Evolutionary conservation across 1,140 invertebrate species (phyloP).

Genomic region (Varroa destructor): DNA sequence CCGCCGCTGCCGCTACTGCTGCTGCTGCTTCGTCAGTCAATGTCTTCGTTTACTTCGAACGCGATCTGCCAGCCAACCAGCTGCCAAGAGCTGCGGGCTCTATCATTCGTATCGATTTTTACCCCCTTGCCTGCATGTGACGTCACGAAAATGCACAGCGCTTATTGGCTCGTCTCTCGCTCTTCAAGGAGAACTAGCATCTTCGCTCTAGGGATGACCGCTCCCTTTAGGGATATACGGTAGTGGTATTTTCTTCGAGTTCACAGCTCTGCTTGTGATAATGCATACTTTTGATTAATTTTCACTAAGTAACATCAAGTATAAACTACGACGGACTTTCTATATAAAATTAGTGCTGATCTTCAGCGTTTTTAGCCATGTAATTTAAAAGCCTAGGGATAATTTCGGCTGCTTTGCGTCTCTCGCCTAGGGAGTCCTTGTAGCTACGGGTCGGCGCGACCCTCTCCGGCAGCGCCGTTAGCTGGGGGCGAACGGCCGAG

Average conservation of each 20-base stretch:
- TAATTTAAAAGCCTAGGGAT: neutral
- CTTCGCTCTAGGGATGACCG: constrained; percentile 24
- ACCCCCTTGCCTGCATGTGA: neutral
- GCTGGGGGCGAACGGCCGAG: constrained; percentile 21
- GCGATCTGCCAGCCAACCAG: too few relatives aligned
- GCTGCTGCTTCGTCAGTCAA: too few relatives aligned
- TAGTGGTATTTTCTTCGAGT: neutral
- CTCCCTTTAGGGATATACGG: constrained; percentile 18
- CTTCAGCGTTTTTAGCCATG: neutral
- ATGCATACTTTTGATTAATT: neutral
- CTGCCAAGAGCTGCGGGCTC: too few relatives aligned
- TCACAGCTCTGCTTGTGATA: too few relatives aligned
- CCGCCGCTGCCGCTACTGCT: too few relatives aligned
- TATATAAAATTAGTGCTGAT: neutral
- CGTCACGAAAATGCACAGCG: constrained; percentile 1
- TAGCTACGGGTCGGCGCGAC: neutral
- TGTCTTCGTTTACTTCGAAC: too few relatives aligned
- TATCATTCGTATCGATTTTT: too few relatives aligned
- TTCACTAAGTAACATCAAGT: neutral
- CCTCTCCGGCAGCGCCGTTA: constrained; percentile 28
- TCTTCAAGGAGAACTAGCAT: neutral
- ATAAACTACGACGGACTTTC: neutral
- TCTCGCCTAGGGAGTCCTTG: constrained; percentile 2
- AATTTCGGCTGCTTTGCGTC: constrained; percentile 12
- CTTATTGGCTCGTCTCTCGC: constrained; percentile 8